Evolutionary conservation across 2,113 vertebrate genomes (phyloP).

Genomic region (Budorcas taxicolor): DNA sequence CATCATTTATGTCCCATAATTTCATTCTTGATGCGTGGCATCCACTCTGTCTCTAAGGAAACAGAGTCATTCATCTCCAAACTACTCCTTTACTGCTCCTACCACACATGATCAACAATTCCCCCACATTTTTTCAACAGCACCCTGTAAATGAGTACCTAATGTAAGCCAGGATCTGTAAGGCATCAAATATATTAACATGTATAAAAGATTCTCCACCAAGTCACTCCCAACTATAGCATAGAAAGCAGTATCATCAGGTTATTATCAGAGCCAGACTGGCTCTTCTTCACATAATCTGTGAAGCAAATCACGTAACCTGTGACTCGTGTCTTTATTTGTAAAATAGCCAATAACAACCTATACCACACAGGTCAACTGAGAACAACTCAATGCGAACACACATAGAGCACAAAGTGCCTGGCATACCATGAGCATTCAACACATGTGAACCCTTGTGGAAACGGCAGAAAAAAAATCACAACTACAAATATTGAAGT

Average conservation of each 20-base stretch:
- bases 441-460: not conserved
- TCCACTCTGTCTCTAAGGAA: not conserved
- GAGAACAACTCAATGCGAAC: not conserved
- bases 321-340: fast-evolving
- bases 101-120: too few species aligned
- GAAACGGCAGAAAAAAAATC: not conserved
- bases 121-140: not conserved
- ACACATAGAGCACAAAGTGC: not conserved
- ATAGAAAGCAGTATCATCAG: not conserved
- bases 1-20: not conserved
- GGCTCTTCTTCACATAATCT: not conserved
- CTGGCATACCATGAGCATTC: not conserved
- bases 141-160: not conserved
- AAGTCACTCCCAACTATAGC: too few species aligned
- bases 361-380: not conserved
- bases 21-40: not conserved
- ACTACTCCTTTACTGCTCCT: not conserved
- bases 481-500: too few species aligned
- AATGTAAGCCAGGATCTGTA: not conserved
- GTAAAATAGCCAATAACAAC: not conserved
- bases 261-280: not conserved
- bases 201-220: too few species aligned
- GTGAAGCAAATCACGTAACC: not conserved
- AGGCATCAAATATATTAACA: fast-evolving
- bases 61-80: not conserved